Base-by-base conservation (phyloP, 2,113 vertebrate genomes). In the Pterocles gutturalis region DNA sequence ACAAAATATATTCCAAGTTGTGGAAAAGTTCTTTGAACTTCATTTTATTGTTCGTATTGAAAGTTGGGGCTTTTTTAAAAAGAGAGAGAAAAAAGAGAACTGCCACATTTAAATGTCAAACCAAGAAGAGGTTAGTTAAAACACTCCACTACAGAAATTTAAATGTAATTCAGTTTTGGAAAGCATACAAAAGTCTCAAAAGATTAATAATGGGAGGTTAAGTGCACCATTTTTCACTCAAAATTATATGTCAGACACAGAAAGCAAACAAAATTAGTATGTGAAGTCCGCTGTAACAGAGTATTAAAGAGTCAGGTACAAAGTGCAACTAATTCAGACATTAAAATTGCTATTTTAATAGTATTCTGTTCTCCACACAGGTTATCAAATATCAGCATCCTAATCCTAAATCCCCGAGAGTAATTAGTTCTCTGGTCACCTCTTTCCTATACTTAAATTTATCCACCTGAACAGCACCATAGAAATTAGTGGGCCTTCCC, bases 151-250 rank as follows among this genome's bases (percentile, higher is more conserved):
- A 36, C 11, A 90, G 48, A 82, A 87, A 95, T 82, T 87, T 48
- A 94, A 67, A 93, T 31, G n/a, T 17, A 73, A 26, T 87, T 96
- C 51, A 51, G 43, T 83, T 93, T 84, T 80, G 60, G 31, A 96
- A 94, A 92, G 48, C 78, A 90, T 38, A 67, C 2, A 79, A 31
- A 91, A 64, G n/a, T 57, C 29, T 83, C 53, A 33, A 57, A 95
- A 92, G 45, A 94, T 86, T 96, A 94, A 93, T 69, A 91, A 96
- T 34, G 15, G 28, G 45, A 79, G 85, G 29, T 79, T 83, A 96
- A 94, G 61, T 45, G 57, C 46, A 71, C 24, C 22, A 80, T 83
- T 93, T 82, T 89, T 85, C 53, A 93, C 41, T 45, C 21, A 36
- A 82, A 87, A 81, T 80, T 57, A 29, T 64, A 31, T 24, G 72